These are phyloP conservation scores for Ernsta delagoae DNA, from an alignment of 2,888 invertebrate species.

Conservation along the genomic window DNA sequence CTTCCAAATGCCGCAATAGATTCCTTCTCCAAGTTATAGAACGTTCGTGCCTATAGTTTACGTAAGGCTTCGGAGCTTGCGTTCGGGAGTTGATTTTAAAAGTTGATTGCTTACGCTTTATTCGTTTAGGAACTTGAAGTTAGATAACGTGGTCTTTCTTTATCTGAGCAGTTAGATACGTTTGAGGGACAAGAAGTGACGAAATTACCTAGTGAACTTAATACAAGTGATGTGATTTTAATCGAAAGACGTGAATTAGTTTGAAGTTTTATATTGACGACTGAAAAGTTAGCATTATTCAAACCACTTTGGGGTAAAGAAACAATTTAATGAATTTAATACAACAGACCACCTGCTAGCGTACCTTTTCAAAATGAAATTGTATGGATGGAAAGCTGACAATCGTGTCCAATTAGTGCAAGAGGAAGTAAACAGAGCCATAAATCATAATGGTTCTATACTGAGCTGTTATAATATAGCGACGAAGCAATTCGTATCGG, in stretches of 20 bases:
- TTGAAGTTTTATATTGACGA: too few relatives aligned
- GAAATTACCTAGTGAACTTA: background rate
- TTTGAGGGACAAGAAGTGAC: too few relatives aligned
- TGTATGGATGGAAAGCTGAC: conserved; percentile 22
- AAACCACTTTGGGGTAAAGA: too few relatives aligned
- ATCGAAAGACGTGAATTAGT: too few relatives aligned
- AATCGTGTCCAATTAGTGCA: conserved; percentile 35
- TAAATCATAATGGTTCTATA: conserved; percentile 29
- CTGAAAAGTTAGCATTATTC: too few relatives aligned
- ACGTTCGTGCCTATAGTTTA: conserved; percentile 30
- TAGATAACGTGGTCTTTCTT: conserved; percentile 10
- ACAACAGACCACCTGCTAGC: conserved; percentile 19
- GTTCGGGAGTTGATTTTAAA: conserved; percentile 30
- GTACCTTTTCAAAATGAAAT: conserved; percentile 12
- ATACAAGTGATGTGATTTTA: too few relatives aligned
- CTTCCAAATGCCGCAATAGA: conserved; percentile 30
- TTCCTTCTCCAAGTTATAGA: conserved; percentile 35
- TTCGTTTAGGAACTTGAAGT: conserved; percentile 11
- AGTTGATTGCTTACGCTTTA: conserved; percentile 14
- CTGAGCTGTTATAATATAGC: background rate
- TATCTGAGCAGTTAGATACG: conserved; percentile 7
- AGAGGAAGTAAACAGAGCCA: conserved; percentile 28
- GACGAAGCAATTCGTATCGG: conserved; percentile 14
- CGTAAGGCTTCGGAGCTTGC: conserved; percentile 20
- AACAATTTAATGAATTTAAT: background rate